Evolutionary conservation across 1,140 invertebrate species (phyloP), one percentile per base, ranked within the genome.

Genomic region (Bombus consobrinus): DNA sequence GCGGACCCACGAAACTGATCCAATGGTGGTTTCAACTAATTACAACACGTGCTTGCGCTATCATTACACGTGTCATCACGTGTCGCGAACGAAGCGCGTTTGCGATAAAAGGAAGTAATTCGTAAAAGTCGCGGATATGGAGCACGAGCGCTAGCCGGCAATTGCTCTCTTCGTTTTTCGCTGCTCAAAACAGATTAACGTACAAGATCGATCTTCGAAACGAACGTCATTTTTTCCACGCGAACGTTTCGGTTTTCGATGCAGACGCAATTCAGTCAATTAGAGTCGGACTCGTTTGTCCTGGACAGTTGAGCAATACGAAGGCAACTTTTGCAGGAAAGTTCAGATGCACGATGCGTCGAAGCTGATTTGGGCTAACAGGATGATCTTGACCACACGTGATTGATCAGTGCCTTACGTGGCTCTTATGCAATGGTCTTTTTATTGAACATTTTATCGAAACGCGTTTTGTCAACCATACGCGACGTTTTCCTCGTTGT

Each of bases 41-140:
- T 28, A 53, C 3, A 34, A 59, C 53, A 73, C 53, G 80, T 81
- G 80, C 80, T 73, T 25, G 37, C 12, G 22, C 22, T 81, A 81
- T 41, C 69, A 2, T 3, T 34, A 28, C 68, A 64, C 53, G 69
- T 72, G 53, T 71, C 28, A 28, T 71, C 28, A 28, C 18, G 25
- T 25, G 12, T 37, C 4, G 6, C 3, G 5, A 47, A 59, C 1
- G 37, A 4, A n/a, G 1, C 6, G 15, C 2, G 37, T 37, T 39
- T 18, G 6, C 32, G 32, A 34, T 34, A 9, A 13, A 62, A 62
- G 28, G 3, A 13, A 62, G 22, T 59, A 28, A 28, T 28, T 10
- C 9, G 25, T 28, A 59, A 59, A 59, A 10, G 57, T 28, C 0
- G 25, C 9, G 57, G 8, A 25, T 59, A 59, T 28, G 6, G 47